Base-by-base conservation (phyloP, 2,113 vertebrate species). In the Neodontobutis hainanensis region DNA sequence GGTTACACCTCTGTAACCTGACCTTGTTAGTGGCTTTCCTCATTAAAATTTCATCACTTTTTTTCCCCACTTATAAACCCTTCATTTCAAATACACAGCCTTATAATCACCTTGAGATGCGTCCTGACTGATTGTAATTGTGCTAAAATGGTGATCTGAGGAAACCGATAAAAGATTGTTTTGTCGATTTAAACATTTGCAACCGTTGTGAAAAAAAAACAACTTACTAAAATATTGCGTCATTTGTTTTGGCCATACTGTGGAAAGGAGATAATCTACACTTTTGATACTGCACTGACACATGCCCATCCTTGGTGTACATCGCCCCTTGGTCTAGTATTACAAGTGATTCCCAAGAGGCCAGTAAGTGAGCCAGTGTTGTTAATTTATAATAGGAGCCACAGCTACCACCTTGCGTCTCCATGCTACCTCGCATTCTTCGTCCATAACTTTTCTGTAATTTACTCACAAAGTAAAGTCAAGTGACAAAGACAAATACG, bases 1-100 rank as follows among this genome's bases (percentile, higher is more conserved):
- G 64, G 85, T 92, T 90, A 88, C 92, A 86, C 68, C 14, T 69
- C 71, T 86, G 92, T 88, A 92, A 94, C 81, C 49, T 6, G 42
- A 93, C 77, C 89, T 59, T 47, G n/a, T 72, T 61, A 2, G 48
- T 67, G 83, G 85, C 82, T 82, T 77, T 82, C 67, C 82, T 92
- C 87, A 92, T 92, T 65, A 90, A 87, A 87, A 80, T 89, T 93
- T 91, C 45, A 93, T 65, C 27, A 4, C 14, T 67, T 58, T 76
- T 73, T 40, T 70, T n/a, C n/a, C 70, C 65, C 79, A 43, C 56
- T 50, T 46, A 57, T 68, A 78, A 82, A 51, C 15, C 56, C 32
- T 57, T 65, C 47, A 51, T 8, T 36, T 57, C 4, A 68, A 68
- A 57, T 40, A 36, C 19, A 6, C 7, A 11, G 19, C 60, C 12